Conservation (phyloP, 1,140 invertebrate genomes). For the Glomeris maerens region DNA sequence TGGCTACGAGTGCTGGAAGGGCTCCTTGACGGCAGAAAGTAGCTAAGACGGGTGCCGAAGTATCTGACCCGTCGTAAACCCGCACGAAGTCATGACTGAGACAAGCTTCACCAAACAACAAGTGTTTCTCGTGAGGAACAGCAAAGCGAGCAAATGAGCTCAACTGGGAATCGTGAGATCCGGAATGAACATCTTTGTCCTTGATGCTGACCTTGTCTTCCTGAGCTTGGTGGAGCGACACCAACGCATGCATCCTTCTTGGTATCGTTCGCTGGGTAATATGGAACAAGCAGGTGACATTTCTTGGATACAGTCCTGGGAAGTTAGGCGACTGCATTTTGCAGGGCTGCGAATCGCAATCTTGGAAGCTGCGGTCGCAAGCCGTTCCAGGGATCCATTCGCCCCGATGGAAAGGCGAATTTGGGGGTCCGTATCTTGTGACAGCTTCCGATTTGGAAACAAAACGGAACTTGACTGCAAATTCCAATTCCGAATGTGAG, state of each 20-base stretch:
- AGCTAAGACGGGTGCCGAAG: conserved; percentile 20
- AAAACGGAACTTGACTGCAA: conserved; percentile 43
- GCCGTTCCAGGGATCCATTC: conserved; percentile 9
- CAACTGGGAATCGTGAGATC: no score
- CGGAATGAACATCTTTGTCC: no score
- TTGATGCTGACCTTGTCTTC: conserved; percentile 41
- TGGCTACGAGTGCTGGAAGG: conserved; percentile 48
- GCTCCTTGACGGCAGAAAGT: conserved; percentile 39
- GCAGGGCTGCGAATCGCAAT: conserved; percentile 11
- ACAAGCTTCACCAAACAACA: conserved; percentile 17
- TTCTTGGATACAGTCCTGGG: conserved; percentile 68
- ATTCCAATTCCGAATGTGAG: conserved; percentile 17
- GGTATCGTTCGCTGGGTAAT: conserved; percentile 53
- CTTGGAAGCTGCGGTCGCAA: conserved; percentile 12
- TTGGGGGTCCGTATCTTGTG: conserved; percentile 49
- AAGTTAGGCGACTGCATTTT: conserved; percentile 52
- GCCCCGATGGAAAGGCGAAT: conserved; percentile 17
- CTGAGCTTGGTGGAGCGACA: conserved; percentile 27
- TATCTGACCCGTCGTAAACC: conserved; percentile 25
- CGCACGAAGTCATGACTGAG: conserved; percentile 20
- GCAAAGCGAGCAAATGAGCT: not conserved
- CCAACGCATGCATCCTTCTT: conserved; percentile 51
- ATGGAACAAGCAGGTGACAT: conserved; percentile 65
- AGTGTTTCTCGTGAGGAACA: conserved; percentile 10
- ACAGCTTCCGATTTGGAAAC: conserved; percentile 54